phyloP scores from a whole-genome alignment of 2,797 vertebrate genomes.

The Babyrousa celebensis region DNA sequence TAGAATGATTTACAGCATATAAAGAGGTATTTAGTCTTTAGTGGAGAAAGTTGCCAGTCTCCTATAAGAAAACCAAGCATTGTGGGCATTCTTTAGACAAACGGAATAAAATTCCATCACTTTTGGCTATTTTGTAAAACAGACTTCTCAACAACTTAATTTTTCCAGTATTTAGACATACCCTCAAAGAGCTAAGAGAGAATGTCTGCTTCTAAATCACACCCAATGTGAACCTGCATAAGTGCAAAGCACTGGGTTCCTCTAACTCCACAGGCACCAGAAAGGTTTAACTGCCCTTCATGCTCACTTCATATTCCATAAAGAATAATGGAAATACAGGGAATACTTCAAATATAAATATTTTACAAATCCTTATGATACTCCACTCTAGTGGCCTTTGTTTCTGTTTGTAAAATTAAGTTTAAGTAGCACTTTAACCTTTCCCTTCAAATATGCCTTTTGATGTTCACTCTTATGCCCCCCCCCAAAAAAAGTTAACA shows the following conservation, averaged over 20 bases:
- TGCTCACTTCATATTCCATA: constrained; percentile 17
- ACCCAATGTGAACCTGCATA: background rate
- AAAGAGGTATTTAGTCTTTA: constrained; percentile 78
- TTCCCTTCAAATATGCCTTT: constrained; percentile 81
- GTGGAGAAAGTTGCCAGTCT: constrained; percentile 63
- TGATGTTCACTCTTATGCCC: constrained; percentile 64
- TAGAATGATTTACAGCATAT: constrained; percentile 60
- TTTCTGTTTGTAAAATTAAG: constrained; percentile 47
- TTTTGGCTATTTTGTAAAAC: constrained; percentile 45
- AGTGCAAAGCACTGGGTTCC: constrained; percentile 54
- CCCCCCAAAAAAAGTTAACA: constrained; percentile 74
- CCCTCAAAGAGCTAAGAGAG: background rate
- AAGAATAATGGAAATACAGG: constrained; percentile 50
- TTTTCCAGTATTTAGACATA: constrained; percentile 40
- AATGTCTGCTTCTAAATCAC: constrained; percentile 38
- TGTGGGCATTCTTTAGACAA: constrained; percentile 30
- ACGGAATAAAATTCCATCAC: constrained; percentile 52
- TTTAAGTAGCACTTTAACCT: constrained; percentile 66
- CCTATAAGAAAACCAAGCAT: constrained; percentile 69
- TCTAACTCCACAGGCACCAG: constrained; percentile 54
- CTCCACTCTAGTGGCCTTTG: constrained; percentile 65
- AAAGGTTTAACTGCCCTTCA: constrained; percentile 33
- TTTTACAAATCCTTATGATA: constrained; percentile 54
- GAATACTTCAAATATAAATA: background rate
- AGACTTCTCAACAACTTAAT: constrained; percentile 54